Base-by-base conservation (phyloP, 2,888 invertebrate species). In the Dicycla oo region DNA sequence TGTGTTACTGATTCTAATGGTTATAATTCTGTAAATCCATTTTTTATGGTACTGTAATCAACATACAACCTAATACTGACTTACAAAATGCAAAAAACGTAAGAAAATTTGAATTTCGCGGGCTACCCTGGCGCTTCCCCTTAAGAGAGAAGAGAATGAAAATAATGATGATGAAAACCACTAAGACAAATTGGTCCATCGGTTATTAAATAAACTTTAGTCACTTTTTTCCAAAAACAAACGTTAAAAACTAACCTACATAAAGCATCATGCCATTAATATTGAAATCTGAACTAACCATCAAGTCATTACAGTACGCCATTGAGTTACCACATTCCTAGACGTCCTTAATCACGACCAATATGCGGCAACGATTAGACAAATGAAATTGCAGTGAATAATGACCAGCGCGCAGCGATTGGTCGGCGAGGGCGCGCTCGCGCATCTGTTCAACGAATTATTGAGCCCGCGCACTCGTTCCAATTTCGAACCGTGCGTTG, bases 391-490 rank as follows among this genome's bases (percentile, higher is more conserved):
- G 91, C 88, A 87, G 88, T 88, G 87, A 89, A 90, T 88, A 88
- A 87, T 84, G 75, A 78, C 63, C 61, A 67, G 69, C 81, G 87
- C 83, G 77, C 75, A 69, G 79, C 78, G 67, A 92, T 92, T 90
- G 91, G 90, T 74, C 83, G 78, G 69, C 70, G 65, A 75, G 64
- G 69, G 82, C 85, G 93, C 89, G 89, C 84, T 69, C 89, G 88
- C 92, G 95, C 95, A 95, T 95, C 91, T 94, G 94, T 90, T 92
- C 84, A 88, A 91, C 91, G 94, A 93, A 94, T 95, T 94, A 95
- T 87, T 88, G 85, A 83, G 86, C 86, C 75, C 87, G 88, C 87
- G 85, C 84, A 84, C 86, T 78, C 87, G 87, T 88, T 89, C 86
- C 88, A 89, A 91, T 90, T 90, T 86, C 81, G 80, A 87, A 80